phyloP scores from a whole-genome alignment of 2,797 vertebrate genomes.

The Steatocranus sp. region DNA sequence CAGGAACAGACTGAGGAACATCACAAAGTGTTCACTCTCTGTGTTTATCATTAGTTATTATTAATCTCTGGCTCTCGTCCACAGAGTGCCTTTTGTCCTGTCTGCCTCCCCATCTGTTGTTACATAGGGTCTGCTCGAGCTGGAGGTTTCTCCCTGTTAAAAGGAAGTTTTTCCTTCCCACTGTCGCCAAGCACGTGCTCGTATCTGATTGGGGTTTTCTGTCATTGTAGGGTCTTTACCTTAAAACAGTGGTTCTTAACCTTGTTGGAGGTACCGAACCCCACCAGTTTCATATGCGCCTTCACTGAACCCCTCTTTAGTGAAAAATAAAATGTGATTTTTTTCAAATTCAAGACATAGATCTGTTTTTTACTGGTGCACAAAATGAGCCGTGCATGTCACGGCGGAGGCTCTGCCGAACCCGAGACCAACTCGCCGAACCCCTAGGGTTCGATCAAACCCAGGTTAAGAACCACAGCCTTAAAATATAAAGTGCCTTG shows the following conservation, averaged over 20 bases:
- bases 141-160: background rate
- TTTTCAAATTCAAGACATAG: background rate
- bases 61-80: background rate
- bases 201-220: background rate
- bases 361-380: background rate
- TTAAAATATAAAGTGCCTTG: background rate
- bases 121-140: background rate
- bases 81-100: background rate
- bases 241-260: background rate
- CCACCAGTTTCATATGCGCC: background rate
- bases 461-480: background rate
- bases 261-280: background rate
- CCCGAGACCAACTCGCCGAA: fast-evolving
- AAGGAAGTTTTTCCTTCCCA: background rate
- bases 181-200: background rate
- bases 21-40: background rate
- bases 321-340: background rate
- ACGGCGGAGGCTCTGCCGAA: background rate
- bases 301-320: background rate
- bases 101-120: background rate
- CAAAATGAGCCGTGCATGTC: background rate
- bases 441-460: fast-evolving
- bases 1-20: background rate
- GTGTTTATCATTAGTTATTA: background rate
- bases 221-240: background rate